Evolutionary conservation across 1,140 invertebrate genomes (phyloP), one percentile per base, ranked within the genome.

Genomic region (Tetragonula clypearis): DNA sequence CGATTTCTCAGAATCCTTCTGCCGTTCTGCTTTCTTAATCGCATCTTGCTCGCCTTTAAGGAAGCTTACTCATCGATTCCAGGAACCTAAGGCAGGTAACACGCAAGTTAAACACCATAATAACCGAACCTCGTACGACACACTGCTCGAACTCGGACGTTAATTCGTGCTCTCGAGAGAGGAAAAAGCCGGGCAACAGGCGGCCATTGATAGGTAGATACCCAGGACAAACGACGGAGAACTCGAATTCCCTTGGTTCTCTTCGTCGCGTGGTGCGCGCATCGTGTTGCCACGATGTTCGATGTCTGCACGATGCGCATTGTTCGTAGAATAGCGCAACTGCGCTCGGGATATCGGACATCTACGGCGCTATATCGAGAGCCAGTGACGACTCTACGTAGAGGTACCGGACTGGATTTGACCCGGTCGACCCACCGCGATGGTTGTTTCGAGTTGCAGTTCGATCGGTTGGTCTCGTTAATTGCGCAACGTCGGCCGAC

Each of bases 391-490:
- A 88, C 60, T 88, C 58, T 76, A 49, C 80, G 76, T 49, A 49
- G 66, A 66, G 30, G 77, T 68, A 68, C 62, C 53, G 49, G 62
- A 72, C 79, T 88, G 75, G 83, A 86, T 66, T 76, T 82, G 87
- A 88, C 84, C 83, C 60, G 49, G n/a, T 79, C 79, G 83, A 86
- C 72, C 75, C 53, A n/a, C 5, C 41, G 56, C 81, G 53, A 55
- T 74, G 19, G 62, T 66, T 77, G 56, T 23, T 19, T 74, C 60
- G 66, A 56, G 17, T 72, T 83, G 68, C 49, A 80, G 77, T 71
- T 68, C 62, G 83, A 89, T 89, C 88, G 82, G 79, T 66, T 58
- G 69, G 82, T 79, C 86, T 89, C 76, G 85, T 89, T 90, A 89
- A 90, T 90, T 90, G 88, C 49, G 86, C 86, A 90, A 90, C 82